Percentiles rank a stretch among this genome's conserved stretches.
Conservation (phyloP, 37 sponge, comb jelly and placozoan species). For the Amphimedon queenslandica region DNA sequence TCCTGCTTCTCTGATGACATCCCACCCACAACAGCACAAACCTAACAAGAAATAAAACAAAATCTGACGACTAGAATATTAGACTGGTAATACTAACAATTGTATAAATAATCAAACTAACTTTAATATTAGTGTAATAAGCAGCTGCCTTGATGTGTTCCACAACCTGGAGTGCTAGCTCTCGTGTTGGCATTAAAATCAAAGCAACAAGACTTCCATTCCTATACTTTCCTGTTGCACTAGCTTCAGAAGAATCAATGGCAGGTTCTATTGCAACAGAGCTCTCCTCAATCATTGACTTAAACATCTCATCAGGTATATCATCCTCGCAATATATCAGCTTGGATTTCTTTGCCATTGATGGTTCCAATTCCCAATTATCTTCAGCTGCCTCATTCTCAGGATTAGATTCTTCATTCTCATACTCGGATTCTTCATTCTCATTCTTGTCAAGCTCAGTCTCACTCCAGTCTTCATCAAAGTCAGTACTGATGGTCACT, state of each 20-base stretch:
- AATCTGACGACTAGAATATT: neutral
- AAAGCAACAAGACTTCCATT: constrained; percentile 46
- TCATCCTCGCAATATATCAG: constrained; percentile 31
- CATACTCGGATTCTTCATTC: neutral
- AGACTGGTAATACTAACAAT: neutral
- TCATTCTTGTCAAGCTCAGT: constrained; percentile 14
- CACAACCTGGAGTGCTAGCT: constrained; percentile 87
- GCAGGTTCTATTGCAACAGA: neutral
- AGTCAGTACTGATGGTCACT: neutral
- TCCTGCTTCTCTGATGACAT: constrained; percentile 91
- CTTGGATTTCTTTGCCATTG: neutral
- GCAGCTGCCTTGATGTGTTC: constrained; percentile 70
- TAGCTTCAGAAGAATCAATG: neutral
- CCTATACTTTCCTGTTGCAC: neutral
- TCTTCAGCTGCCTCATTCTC: neutral
- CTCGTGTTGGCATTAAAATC: constrained; percentile 88
- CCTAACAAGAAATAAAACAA: constrained; percentile 11
- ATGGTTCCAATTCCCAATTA: neutral
- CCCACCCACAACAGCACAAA: constrained; percentile 91
- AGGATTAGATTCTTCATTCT: neutral
- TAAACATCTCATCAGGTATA: constrained; percentile 67
- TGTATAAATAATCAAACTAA: constrained; percentile 17
- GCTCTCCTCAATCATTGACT: constrained; percentile 21
- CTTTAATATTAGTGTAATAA: constrained; percentile 74
- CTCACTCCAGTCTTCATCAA: constrained; percentile 6